Evolutionary conservation across 2,888 invertebrate genomes (phyloP), one percentile per base, ranked within the genome.

Genomic region (Plemyria rubiginata): DNA sequence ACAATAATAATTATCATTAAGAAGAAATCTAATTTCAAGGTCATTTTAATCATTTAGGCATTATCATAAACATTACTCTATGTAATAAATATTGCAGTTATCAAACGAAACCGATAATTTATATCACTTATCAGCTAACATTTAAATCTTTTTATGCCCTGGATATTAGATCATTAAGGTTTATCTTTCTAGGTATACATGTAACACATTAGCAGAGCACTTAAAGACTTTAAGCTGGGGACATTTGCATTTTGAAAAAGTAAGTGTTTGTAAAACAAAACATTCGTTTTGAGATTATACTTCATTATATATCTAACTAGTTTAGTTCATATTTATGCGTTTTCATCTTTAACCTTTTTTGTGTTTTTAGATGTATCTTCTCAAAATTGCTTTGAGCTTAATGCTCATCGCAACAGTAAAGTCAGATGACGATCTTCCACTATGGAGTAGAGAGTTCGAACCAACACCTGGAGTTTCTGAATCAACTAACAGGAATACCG

Each of bases 401-500:
- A 62, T 70, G 70, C 76, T 87, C 59, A 40, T 85, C 67, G 77
- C 77, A 12, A 40, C 74, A 0, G 74, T 70, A 2, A 71, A 61
- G 4, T 80, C 79, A 38, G 87, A 90, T 38, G 77, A 81, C 58
- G 88, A 88, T 0, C 46, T 86, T 4, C 74, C 77, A 9, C 54
- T 70, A 8, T 84, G 82, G 81, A 74, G 82, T 52, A 77, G 72
- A 41, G 88, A 90, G 22, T 77, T 87, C 12, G 85, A 86, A 15
- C 82, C 83, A 7, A 40, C 72, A 6, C 12, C 40, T 5, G 52
- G 50, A 13, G 68, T 71, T 8, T 54, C 66, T 12, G 75, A 77
- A 15, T 50, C 61, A 8, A 32, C 51, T 12, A 60, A 76, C 1
- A 84, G 85, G 55, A 85, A 76, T 49, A 58, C 71, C 0, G 64